These are phyloP conservation scores for Matsumyia berberina DNA, from an alignment of 2,888 invertebrate genomes.

Conservation along the genomic window DNA sequence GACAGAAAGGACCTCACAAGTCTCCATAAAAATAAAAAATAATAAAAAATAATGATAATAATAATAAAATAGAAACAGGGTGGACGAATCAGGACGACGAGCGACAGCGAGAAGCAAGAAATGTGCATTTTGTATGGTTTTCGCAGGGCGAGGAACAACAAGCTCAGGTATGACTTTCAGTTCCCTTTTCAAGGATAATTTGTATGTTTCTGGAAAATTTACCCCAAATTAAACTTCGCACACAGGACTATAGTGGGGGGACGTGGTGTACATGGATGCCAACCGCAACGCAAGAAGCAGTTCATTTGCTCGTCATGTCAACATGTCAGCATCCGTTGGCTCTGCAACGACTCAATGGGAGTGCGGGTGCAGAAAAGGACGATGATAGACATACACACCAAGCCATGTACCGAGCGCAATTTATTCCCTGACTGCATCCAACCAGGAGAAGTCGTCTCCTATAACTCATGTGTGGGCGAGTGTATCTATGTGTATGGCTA, in stretches of 20 bases:
- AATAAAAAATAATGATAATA: slow-evolving; percentile 53
- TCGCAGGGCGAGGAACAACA: slow-evolving; percentile 34
- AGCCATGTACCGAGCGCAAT: slow-evolving; percentile 55
- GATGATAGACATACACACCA: slow-evolving; percentile 54
- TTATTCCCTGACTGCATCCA: slow-evolving; percentile 65
- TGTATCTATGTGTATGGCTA: no score
- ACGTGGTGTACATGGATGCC: slow-evolving; percentile 3
- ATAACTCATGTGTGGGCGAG: slow-evolving; percentile 24
- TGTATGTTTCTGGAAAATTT: slow-evolving; percentile 71
- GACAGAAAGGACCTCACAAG: slow-evolving; percentile 61
- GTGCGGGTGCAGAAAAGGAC: slow-evolving; percentile 16
- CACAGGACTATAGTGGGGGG: slow-evolving; percentile 20
- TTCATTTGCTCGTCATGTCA: slow-evolving; percentile 75
- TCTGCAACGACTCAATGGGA: slow-evolving; percentile 28
- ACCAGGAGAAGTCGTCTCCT: slow-evolving; percentile 26
- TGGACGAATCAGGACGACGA: slow-evolving; percentile 31
- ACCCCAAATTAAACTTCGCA: slow-evolving; percentile 69
- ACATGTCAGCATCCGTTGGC: slow-evolving; percentile 73
- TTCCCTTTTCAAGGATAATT: slow-evolving; percentile 53
- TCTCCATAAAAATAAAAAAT: slow-evolving; percentile 34
- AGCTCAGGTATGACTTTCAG: slow-evolving; percentile 61
- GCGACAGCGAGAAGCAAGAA: slow-evolving; percentile 2
- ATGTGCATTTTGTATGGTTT: slow-evolving; percentile 59
- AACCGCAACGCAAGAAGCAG: slow-evolving; percentile 70
- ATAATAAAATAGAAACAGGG: slow-evolving; percentile 68